These are phyloP conservation scores for Rhombomys opimus DNA, from an alignment of 2,113 vertebrate species.

Conservation along the genomic window DNA sequence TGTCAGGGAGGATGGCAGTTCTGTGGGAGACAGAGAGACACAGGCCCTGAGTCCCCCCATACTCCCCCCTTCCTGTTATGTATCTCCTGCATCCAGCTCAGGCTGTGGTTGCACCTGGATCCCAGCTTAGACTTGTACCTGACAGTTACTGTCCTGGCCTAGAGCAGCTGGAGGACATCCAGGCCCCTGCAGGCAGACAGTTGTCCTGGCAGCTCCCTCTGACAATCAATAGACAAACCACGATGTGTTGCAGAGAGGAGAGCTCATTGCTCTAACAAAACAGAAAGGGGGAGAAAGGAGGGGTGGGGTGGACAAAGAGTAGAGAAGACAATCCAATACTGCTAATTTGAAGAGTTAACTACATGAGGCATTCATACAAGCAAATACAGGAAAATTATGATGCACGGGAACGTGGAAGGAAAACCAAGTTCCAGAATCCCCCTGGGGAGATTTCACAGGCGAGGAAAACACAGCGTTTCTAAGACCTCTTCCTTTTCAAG, in stretches of 20 bases:
- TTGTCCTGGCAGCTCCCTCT: not conserved
- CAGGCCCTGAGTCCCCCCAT: accelerated
- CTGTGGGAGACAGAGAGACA: not conserved
- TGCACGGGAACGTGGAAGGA: not conserved
- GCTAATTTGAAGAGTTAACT: not conserved
- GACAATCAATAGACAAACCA: not conserved
- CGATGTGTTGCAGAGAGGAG: accelerated
- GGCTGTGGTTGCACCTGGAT: not conserved
- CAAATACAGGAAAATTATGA: not conserved
- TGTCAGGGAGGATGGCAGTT: not conserved
- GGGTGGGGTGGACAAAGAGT: accelerated
- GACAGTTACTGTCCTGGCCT: not conserved
- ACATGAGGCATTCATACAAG: not conserved
- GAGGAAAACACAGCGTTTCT: not conserved
- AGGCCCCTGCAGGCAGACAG: not conserved
- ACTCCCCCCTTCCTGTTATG: too few relatives aligned
- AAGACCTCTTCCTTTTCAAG: not conserved
- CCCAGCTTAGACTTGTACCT: not conserved
- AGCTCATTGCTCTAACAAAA: accelerated
- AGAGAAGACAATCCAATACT: not conserved
- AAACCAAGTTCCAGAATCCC: not conserved
- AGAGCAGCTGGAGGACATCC: not conserved
- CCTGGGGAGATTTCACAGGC: not conserved
- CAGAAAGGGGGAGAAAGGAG: too few relatives aligned
- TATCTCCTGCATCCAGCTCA: accelerated